phyloP scores from a whole-genome alignment of 2,888 invertebrate genomes.

The Allophyes oxyacanthae region DNA sequence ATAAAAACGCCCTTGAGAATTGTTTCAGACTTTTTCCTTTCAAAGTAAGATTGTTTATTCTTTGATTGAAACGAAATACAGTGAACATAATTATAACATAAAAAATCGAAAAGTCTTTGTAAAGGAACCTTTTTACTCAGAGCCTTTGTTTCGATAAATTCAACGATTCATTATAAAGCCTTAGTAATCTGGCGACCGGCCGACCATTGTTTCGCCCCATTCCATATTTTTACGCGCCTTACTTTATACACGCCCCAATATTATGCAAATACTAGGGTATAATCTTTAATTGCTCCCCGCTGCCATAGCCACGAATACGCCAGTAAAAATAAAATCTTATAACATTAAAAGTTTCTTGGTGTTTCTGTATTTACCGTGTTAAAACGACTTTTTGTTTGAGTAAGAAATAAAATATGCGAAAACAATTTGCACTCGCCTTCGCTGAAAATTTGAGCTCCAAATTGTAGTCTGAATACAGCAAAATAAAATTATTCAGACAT shows the following conservation, averaged over 20 bases:
- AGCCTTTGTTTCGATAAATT: slow-evolving; percentile 47
- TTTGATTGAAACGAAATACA: slow-evolving; percentile 26
- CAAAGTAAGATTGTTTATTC: slow-evolving; percentile 2
- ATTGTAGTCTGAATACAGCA: slow-evolving; percentile 22
- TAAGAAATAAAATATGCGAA: slow-evolving; percentile 40
- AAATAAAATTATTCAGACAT: slow-evolving; percentile 33
- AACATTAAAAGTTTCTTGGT: slow-evolving; percentile 64
- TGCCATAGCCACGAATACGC: slow-evolving; percentile 57
- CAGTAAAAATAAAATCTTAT: slow-evolving; percentile 65
- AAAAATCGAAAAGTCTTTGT: slow-evolving; percentile 19
- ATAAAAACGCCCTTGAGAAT: slow-evolving; percentile 9
- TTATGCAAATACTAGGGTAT: slow-evolving; percentile 78
- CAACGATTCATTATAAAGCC: slow-evolving; percentile 54
- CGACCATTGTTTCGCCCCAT: slow-evolving; percentile 51
- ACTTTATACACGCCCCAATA: slow-evolving; percentile 69
- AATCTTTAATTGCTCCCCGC: slow-evolving; percentile 76
- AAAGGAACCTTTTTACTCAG: slow-evolving; percentile 26
- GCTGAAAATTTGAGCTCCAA: slow-evolving; percentile 23
- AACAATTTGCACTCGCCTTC: slow-evolving; percentile 36
- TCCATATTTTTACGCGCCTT: slow-evolving; percentile 64
- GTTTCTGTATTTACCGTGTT: slow-evolving; percentile 43
- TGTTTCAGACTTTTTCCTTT: slow-evolving; percentile 12
- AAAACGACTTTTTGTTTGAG: slow-evolving; percentile 44
- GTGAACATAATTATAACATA: slow-evolving; percentile 19
- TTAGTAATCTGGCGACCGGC: slow-evolving; percentile 60